Conservation (phyloP, 2,113 vertebrate species). For the Malurus cyaneus region DNA sequence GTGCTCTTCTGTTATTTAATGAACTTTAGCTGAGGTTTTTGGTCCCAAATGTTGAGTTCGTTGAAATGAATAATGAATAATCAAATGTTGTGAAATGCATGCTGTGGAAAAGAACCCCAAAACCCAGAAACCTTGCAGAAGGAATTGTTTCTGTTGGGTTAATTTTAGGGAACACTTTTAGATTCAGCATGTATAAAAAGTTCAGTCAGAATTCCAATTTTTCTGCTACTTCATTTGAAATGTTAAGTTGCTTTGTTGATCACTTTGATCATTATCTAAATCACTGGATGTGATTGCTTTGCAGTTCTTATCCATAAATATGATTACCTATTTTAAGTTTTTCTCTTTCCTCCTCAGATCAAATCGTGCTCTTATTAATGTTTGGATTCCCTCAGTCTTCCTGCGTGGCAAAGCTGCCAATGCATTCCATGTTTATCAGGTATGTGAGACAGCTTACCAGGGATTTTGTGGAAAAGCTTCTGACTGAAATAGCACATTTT, state of each 20-base stretch:
- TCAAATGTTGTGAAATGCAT: background rate
- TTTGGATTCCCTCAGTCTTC: conserved; percentile 98
- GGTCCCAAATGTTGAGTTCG: background rate
- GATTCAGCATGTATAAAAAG: background rate
- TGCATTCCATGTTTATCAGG: conserved; percentile 97
- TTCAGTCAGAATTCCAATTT: background rate
- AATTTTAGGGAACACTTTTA: background rate
- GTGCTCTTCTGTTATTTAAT: background rate
- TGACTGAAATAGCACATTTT: background rate
- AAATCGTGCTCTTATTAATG: conserved; percentile 96
- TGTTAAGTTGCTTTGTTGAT: background rate
- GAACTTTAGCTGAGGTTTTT: background rate
- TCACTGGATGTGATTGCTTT: background rate
- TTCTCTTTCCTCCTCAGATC: conserved; percentile 77
- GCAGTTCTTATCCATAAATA: background rate
- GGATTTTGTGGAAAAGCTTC: background rate
- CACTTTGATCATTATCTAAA: background rate
- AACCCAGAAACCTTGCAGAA: background rate
- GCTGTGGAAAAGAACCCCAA: background rate
- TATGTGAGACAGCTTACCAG: conserved; percentile 33
- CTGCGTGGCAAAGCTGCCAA: conserved; percentile 94
- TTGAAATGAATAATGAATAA: background rate
- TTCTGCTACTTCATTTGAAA: background rate
- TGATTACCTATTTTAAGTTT: background rate
- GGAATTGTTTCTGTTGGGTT: background rate